These are phyloP conservation scores for Tachysurus fulvidraco DNA, from an alignment of 2,113 vertebrate species.

Conservation along the genomic window DNA sequence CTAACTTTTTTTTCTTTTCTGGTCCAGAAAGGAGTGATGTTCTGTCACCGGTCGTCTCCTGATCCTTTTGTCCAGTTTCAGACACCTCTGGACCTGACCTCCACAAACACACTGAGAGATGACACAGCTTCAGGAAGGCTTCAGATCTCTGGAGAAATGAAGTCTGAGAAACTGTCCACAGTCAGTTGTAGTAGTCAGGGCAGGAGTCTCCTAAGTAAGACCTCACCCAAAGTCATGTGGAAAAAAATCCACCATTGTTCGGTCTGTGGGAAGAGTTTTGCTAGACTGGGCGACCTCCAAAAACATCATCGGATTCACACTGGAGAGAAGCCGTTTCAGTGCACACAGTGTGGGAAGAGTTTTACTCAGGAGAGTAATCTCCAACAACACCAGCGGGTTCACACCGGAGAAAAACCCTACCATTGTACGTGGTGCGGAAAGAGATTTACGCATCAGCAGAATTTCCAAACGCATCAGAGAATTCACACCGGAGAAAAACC, in stretches of 20 bases:
- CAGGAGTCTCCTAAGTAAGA: not conserved
- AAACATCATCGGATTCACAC: conserved; percentile 15
- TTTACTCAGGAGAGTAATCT: conserved; percentile 17
- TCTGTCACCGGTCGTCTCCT: not conserved
- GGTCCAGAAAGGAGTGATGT: not conserved
- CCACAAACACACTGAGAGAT: not conserved
- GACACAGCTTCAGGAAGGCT: not conserved
- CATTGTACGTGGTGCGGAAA: conserved; percentile 9
- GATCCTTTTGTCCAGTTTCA: conserved; percentile 1
- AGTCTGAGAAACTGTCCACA: not conserved
- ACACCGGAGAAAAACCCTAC: conserved; percentile 12
- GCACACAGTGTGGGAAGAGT: not conserved
- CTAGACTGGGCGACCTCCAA: conserved; percentile 16
- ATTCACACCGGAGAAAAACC: conserved; percentile 15
- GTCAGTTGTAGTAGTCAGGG: not conserved
- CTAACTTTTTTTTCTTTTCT: not conserved
- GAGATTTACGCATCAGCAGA: conserved; percentile 8
- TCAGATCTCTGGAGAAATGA: not conserved
- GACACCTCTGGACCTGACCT: not conserved
- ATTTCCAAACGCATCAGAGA: conserved; percentile 4
- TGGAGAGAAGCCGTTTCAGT: not conserved
- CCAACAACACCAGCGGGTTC: conserved; percentile 9
- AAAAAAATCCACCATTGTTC: conserved; percentile 18
- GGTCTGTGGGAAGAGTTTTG: conserved; percentile 14
- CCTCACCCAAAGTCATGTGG: not conserved